phyloP scores from a whole-genome alignment of 64 coral and sea anemone genomes.

The Dendrophyllia cribrosa region DNA sequence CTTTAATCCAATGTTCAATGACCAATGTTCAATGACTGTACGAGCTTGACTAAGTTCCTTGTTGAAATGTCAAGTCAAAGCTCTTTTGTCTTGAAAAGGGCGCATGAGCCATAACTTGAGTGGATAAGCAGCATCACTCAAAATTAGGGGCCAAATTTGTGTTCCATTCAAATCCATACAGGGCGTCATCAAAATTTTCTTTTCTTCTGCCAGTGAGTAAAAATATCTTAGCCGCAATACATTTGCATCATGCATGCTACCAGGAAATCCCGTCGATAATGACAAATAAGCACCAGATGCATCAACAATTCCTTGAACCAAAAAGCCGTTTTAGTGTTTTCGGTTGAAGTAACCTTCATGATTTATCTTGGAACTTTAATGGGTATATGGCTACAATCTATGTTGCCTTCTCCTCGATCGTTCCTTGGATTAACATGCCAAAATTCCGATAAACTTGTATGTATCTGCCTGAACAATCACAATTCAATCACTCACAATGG shows the following conservation, averaged over 20 bases:
- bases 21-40: constrained; percentile 27
- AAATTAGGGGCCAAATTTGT: constrained; percentile 42
- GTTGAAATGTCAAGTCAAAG: constrained; percentile 32
- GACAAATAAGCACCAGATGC: constrained; percentile 20
- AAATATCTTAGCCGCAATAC: constrained; percentile 33
- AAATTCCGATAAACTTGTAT: too few species aligned
- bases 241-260: constrained; percentile 42
- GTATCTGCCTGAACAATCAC: too few species aligned
- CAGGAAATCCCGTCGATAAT: constrained; percentile 33
- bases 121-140: constrained; percentile 69
- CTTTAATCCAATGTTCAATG: constrained; percentile 47
- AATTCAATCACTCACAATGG: too few species aligned
- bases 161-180: constrained; percentile 11
- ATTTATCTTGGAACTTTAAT: not conserved
- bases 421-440: too few species aligned
- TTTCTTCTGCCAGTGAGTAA: constrained; percentile 31
- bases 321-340: constrained; percentile 43
- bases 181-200: constrained; percentile 19
- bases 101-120: constrained; percentile 49
- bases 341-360: constrained; percentile 42
- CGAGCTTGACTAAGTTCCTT: constrained; percentile 36
- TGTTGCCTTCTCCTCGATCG: not conserved
- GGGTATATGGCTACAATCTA: constrained; percentile 18
- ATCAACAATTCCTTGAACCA: constrained; percentile 54
- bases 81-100: constrained; percentile 34